Conservation (phyloP, 2,797 vertebrate species). For the Tauraco hartlaubi region DNA sequence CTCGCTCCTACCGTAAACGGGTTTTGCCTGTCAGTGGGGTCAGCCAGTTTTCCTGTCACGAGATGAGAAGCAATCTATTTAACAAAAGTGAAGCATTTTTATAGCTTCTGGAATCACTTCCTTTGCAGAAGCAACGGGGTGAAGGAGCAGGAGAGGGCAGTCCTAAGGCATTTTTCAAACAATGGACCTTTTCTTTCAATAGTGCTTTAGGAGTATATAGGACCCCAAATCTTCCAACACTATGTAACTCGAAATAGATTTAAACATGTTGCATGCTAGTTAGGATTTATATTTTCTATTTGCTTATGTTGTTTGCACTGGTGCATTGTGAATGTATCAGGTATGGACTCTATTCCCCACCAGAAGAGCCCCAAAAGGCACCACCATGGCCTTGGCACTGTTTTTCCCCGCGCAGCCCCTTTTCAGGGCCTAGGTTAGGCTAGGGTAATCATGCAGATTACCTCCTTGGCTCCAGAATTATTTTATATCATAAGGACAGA, state of each 20-base stretch:
- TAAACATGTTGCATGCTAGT: not conserved
- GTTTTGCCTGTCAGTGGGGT: not conserved
- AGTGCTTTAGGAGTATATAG: not conserved
- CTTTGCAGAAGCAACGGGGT: not conserved
- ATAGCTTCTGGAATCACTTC: conserved; percentile 33
- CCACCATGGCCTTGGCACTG: not conserved
- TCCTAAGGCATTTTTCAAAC: not conserved
- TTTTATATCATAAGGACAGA: not conserved
- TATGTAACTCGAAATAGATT: not conserved
- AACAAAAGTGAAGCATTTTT: not conserved
- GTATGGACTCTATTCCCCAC: not conserved
- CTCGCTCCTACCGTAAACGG: not conserved
- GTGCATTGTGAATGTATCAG: not conserved
- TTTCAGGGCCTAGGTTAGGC: not conserved
- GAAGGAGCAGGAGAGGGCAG: not conserved
- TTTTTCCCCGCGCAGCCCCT: not conserved
- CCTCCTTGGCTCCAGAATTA: not conserved
- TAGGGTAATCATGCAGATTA: not conserved
- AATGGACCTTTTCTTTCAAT: not conserved
- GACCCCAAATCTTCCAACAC: not conserved
- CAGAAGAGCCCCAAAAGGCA: not conserved
- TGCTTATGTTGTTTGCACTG: not conserved
- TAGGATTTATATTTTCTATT: not conserved
- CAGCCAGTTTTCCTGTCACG: not conserved
- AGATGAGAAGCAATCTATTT: conserved; percentile 27